These are phyloP conservation scores for Cinara cedri DNA, from an alignment of 2,888 invertebrate species.

Conservation along the genomic window DNA sequence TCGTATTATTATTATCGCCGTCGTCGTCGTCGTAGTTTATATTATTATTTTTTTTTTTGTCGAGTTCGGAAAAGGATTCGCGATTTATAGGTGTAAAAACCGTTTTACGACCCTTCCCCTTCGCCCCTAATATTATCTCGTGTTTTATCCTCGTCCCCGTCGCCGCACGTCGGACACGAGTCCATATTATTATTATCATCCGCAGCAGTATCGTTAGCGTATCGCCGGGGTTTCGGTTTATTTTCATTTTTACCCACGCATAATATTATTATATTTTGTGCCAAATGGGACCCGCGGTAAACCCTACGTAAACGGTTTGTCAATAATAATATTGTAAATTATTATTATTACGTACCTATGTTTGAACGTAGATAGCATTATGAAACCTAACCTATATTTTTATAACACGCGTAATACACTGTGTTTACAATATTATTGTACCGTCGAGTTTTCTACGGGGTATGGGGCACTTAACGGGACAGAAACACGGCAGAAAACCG, in stretches of 20 bases:
- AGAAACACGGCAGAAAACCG: neutral
- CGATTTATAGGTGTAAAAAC: conserved; percentile 46
- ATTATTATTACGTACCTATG: neutral
- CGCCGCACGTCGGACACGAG: neutral
- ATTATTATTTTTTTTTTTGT: conserved; percentile 20
- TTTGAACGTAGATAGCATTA: too few relatives aligned
- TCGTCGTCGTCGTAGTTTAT: neutral
- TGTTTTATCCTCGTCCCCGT: neutral
- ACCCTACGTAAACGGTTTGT: conserved; percentile 48
- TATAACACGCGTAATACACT: neutral
- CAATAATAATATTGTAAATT: conserved; percentile 21
- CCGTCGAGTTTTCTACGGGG: too few relatives aligned
- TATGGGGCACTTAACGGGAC: too few relatives aligned
- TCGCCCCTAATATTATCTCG: neutral
- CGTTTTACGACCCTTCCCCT: conserved; percentile 6
- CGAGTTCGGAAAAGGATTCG: neutral
- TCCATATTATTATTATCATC: neutral
- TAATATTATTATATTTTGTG: conserved; percentile 12
- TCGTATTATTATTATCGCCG: neutral
- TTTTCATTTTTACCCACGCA: conserved; percentile 9
- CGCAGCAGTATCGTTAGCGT: neutral
- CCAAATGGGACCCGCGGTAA: conserved; percentile 46
- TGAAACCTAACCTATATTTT: too few relatives aligned
- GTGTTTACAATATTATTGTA: too few relatives aligned
- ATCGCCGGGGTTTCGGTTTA: conserved; percentile 35